Evolutionary conservation across 2,113 vertebrate species (phyloP).

Genomic region (Euleptes europaea): DNA sequence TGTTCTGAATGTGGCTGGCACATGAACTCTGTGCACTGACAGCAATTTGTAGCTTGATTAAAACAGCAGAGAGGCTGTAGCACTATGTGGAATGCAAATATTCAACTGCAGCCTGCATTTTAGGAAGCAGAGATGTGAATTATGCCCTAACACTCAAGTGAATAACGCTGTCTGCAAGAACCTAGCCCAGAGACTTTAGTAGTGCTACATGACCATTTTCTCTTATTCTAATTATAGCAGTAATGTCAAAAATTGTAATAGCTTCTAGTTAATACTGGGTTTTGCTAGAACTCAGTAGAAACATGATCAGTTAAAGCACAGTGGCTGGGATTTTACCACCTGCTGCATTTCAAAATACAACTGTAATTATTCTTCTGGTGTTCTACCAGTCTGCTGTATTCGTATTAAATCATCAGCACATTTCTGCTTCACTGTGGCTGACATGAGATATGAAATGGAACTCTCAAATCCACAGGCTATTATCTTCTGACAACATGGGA

Average conservation of each 20-base stretch:
- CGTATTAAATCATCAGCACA: constrained; percentile 8
- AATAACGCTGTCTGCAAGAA: not conserved
- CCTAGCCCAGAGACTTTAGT: constrained; percentile 19
- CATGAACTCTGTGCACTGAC: constrained; percentile 83
- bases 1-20: constrained; percentile 83
- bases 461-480: not conserved
- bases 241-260: constrained; percentile 42
- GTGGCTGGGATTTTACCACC: constrained; percentile 26
- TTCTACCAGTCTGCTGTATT: constrained; percentile 29
- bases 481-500: not conserved
- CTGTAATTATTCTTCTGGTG: constrained; percentile 9
- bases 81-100: constrained; percentile 71
- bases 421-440: not conserved
- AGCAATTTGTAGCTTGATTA: constrained; percentile 83
- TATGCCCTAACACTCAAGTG: constrained; percentile 48
- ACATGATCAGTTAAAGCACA: not conserved
- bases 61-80: constrained; percentile 70
- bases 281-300: constrained; percentile 43
- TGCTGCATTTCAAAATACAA: constrained; percentile 33
- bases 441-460: not conserved
- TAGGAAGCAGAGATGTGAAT: constrained; percentile 61
- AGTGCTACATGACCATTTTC: constrained; percentile 44
- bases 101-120: constrained; percentile 56
- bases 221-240: constrained; percentile 55
- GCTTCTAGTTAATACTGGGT: constrained; percentile 46